These are phyloP conservation scores for Gerris buenoi DNA, from an alignment of 1,140 invertebrate genomes.

Conservation along the genomic window DNA sequence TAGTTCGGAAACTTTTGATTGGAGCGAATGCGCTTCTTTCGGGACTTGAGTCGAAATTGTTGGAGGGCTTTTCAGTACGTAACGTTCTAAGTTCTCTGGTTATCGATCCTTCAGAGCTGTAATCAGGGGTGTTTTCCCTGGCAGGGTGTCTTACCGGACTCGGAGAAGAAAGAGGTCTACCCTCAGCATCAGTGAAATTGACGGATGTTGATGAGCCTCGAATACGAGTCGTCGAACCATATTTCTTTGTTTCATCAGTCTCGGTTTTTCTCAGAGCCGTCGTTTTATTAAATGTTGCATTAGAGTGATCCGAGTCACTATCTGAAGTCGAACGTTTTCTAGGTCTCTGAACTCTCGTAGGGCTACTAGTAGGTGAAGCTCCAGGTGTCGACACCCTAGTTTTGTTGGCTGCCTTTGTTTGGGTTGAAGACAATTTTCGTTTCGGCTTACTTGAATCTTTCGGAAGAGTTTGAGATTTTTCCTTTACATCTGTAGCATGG, in stretches of 20 bases:
- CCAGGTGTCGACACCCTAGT: slow-evolving; percentile 23
- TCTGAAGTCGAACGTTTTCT: slow-evolving; percentile 13
- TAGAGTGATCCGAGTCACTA: slow-evolving; percentile 20
- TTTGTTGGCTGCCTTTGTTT: slow-evolving; percentile 21
- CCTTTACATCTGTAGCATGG: slow-evolving; percentile 16
- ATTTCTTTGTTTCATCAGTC: slow-evolving; percentile 5
- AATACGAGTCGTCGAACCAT: slow-evolving; percentile 1
- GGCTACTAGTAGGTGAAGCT: slow-evolving; percentile 21
- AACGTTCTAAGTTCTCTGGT: slow-evolving; percentile 20
- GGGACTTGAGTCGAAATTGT: slow-evolving; percentile 21
- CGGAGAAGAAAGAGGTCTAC: background rate
- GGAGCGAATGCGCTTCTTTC: slow-evolving; percentile 25
- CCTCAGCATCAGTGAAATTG: slow-evolving; percentile 6
- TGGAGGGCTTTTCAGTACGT: background rate
- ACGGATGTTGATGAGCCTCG: background rate
- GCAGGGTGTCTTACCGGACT: slow-evolving; percentile 6
- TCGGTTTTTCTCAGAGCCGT: slow-evolving; percentile 10
- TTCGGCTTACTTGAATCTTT: slow-evolving; percentile 17
- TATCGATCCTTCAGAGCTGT: slow-evolving; percentile 27
- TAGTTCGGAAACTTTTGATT: slow-evolving; percentile 20
- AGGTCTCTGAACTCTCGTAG: slow-evolving; percentile 12
- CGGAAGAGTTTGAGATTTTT: slow-evolving; percentile 1
- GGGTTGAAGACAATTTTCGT: slow-evolving; percentile 23
- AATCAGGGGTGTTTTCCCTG: slow-evolving; percentile 25
- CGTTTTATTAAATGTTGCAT: slow-evolving; percentile 20